Conservation (phyloP, 2,888 invertebrate species). For the Cheilosia variabilis region DNA sequence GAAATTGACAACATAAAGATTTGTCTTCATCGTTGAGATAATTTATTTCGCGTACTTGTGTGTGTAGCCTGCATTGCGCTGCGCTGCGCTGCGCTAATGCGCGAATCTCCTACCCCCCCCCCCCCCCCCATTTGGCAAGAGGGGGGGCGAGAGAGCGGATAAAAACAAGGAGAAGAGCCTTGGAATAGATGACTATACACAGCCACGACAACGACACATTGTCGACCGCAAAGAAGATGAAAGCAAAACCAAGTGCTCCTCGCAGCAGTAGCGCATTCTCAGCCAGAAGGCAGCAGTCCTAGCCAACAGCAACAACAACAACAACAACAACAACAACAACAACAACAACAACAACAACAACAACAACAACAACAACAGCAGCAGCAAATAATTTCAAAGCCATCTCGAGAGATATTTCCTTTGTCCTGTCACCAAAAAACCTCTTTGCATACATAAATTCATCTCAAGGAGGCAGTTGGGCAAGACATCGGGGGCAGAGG, state of each 20-base stretch:
- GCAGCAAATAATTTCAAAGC: constrained; percentile 74
- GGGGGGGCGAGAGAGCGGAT: neutral
- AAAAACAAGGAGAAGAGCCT: constrained; percentile 29
- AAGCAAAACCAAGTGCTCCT: constrained; percentile 66
- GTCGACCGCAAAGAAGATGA: constrained; percentile 70
- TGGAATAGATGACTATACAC: constrained; percentile 62
- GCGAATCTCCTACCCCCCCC: constrained; percentile 33
- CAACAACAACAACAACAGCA: constrained; percentile 69
- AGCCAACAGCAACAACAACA: constrained; percentile 71
- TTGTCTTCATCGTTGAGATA: constrained; percentile 75
- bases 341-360: constrained; percentile 70
- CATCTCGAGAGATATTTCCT: constrained; percentile 76
- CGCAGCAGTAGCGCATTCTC: constrained; percentile 51
- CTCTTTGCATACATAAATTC: constrained; percentile 83
- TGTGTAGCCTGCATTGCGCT: constrained; percentile 30
- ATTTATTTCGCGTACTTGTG: constrained; percentile 70
- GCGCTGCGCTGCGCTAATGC: constrained; percentile 57
- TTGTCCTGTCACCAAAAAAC: constrained; percentile 78
- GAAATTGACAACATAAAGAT: constrained; percentile 75
- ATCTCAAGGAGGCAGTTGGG: constrained; percentile 77
- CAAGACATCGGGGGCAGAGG: constrained; percentile 14
- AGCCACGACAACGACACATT: constrained; percentile 39
- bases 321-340: constrained; percentile 72
- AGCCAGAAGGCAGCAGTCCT: constrained; percentile 45
- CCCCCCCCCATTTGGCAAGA: neutral